Conservation (phyloP, 1,140 invertebrate species). For the Mactra quadrangularis region DNA sequence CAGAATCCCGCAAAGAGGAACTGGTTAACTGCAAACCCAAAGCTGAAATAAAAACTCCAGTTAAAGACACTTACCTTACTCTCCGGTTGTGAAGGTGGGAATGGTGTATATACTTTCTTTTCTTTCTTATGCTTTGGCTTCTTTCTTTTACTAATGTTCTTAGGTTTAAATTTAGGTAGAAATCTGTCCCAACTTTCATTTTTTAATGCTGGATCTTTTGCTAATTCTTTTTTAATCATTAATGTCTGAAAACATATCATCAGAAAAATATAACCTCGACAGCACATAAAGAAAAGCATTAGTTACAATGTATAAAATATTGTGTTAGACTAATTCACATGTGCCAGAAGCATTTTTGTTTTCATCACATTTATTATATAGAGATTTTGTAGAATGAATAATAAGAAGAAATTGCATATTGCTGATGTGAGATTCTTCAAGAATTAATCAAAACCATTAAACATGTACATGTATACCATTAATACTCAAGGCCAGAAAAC, state of each 20-base stretch:
- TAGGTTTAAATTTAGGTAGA: constrained; percentile 97
- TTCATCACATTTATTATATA: too few species aligned
- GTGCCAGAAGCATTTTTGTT: background rate
- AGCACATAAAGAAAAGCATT: background rate
- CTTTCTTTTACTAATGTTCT: constrained; percentile 94
- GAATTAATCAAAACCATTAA: too few species aligned
- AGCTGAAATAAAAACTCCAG: too few species aligned
- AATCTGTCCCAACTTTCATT: constrained; percentile 99
- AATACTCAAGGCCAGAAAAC: too few species aligned
- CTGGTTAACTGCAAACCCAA: too few species aligned
- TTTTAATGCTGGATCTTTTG: constrained; percentile 94
- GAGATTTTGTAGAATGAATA: too few species aligned
- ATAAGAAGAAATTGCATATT: too few species aligned
- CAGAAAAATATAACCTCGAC: background rate
- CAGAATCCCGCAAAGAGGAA: too few species aligned
- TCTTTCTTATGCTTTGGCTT: constrained; percentile 87
- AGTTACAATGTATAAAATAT: too few species aligned
- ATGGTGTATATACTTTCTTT: constrained; percentile 98
- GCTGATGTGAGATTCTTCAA: too few species aligned
- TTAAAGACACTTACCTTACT: constrained; percentile 90
- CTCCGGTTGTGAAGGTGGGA: constrained; percentile 96
- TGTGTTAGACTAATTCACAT: background rate
- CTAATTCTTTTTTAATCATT: constrained; percentile 98
- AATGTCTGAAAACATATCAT: constrained; percentile 86
- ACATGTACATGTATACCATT: too few species aligned